Conservation (phyloP, 2,888 invertebrate species). For the Podotricha telesiphe region DNA sequence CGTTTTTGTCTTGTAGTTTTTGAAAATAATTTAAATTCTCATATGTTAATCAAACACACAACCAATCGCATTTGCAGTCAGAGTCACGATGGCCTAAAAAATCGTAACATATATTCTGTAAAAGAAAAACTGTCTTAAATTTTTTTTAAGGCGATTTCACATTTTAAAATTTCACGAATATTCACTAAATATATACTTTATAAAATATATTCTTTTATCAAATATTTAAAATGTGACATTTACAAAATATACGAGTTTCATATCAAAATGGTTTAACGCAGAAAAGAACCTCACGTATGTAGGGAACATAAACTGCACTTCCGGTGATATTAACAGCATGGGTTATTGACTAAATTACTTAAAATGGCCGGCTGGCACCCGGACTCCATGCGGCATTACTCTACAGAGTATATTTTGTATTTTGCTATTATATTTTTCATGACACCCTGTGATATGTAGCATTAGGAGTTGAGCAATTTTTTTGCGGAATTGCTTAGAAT, state of each 20-base stretch:
- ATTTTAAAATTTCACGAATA: too few species aligned
- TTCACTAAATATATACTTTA: neutral
- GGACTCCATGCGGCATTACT: slow-evolving; percentile 46
- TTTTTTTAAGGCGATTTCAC: too few species aligned
- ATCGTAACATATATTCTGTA: too few species aligned
- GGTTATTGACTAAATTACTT: slow-evolving; percentile 58
- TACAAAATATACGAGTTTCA: neutral
- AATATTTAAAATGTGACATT: neutral
- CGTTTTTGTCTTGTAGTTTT: too few species aligned
- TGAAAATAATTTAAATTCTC: too few species aligned
- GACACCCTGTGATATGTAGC: neutral
- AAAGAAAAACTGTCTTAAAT: too few species aligned
- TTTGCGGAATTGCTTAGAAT: neutral
- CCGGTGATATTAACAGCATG: slow-evolving; percentile 66
- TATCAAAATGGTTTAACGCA: slow-evolving; percentile 32
- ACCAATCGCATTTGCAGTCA: too few species aligned
- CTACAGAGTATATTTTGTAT: slow-evolving; percentile 36
- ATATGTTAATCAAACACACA: too few species aligned
- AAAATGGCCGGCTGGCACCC: slow-evolving; percentile 55
- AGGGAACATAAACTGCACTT: slow-evolving; percentile 63
- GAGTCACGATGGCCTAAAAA: too few species aligned
- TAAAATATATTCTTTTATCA: neutral
- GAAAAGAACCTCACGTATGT: slow-evolving; percentile 45
- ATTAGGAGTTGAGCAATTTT: too few species aligned
- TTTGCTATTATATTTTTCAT: slow-evolving; percentile 1